Evolutionary conservation across 1,140 invertebrate genomes (phyloP).

Genomic region (Archivesica marissinica): DNA sequence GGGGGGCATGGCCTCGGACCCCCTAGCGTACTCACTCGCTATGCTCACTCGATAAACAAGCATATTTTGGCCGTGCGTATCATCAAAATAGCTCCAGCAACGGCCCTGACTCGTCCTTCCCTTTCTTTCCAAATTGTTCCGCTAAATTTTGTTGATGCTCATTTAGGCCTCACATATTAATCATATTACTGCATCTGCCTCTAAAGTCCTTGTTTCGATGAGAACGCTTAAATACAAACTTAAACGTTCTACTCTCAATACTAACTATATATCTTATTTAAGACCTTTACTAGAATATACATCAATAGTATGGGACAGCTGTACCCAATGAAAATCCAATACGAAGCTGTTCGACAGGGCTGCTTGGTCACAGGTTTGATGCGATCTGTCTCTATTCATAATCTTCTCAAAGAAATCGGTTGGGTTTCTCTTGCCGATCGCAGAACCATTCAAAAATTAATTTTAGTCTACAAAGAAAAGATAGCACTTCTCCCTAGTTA

Average conservation of each 20-base stretch:
- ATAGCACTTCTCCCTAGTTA: too few species aligned
- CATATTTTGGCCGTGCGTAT: too few species aligned
- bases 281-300: slow-evolving; percentile 1
- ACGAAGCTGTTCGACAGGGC: slow-evolving; percentile 28
- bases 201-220: slow-evolving; percentile 5
- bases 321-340: slow-evolving; percentile 20
- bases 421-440: not conserved
- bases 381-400: not conserved
- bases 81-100: too few species aligned
- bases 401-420: not conserved
- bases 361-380: slow-evolving; percentile 42
- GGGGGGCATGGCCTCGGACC: too few species aligned
- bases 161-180: slow-evolving; percentile 12
- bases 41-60: too few species aligned
- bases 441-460: too few species aligned
- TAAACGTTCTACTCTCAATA: not conserved
- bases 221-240: slow-evolving; percentile 3
- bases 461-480: too few species aligned
- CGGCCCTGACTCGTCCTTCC: not conserved
- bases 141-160: not conserved
- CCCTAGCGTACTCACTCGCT: too few species aligned
- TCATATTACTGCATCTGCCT: not conserved
- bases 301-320: slow-evolving; percentile 34
- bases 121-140: not conserved
- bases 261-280: slow-evolving; percentile 17